These are phyloP conservation scores for Phoeniculus purpureus DNA, from an alignment of 2,797 vertebrate genomes.

Conservation along the genomic window DNA sequence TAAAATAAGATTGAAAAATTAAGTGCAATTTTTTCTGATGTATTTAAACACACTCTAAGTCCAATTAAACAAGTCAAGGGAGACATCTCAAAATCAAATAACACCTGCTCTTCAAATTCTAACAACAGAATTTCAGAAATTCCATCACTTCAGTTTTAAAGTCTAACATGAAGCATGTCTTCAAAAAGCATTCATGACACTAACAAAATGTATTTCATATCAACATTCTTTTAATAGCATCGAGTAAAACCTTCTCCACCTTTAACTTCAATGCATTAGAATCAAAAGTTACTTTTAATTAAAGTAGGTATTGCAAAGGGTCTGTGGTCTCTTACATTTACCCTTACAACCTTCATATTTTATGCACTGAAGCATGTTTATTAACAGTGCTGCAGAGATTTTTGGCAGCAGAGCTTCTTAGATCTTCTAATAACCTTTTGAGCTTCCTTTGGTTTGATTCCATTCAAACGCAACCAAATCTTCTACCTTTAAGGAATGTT, in stretches of 20 bases:
- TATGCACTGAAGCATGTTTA: slow-evolving; percentile 4
- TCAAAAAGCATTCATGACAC: not conserved
- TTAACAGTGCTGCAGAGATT: slow-evolving; percentile 16
- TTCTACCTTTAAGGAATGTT: slow-evolving; percentile 48
- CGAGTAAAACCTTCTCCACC: not conserved
- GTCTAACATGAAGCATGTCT: not conserved
- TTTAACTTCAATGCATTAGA: not conserved
- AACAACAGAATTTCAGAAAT: not conserved
- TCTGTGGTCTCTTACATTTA: slow-evolving; percentile 5
- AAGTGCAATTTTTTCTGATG: not conserved
- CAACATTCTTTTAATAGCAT: slow-evolving; percentile 38
- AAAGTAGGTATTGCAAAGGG: slow-evolving; percentile 27
- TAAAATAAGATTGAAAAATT: slow-evolving; percentile 24
- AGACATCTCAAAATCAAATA: not conserved
- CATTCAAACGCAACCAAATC: slow-evolving; percentile 51
- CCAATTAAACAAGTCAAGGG: not conserved
- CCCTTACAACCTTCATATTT: slow-evolving; percentile 39
- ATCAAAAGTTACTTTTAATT: slow-evolving; percentile 36
- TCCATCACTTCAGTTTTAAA: not conserved
- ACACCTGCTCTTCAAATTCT: not conserved
- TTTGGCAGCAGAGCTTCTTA: slow-evolving; percentile 10
- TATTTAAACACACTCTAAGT: not conserved
- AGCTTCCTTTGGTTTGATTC: slow-evolving; percentile 25
- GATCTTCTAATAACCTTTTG: slow-evolving; percentile 51
- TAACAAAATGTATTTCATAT: not conserved